Percentiles rank a stretch among this genome's conserved stretches.
Evolutionary conservation across 2,797 vertebrate genomes (phyloP).

Genomic region (Picus viridis): DNA sequence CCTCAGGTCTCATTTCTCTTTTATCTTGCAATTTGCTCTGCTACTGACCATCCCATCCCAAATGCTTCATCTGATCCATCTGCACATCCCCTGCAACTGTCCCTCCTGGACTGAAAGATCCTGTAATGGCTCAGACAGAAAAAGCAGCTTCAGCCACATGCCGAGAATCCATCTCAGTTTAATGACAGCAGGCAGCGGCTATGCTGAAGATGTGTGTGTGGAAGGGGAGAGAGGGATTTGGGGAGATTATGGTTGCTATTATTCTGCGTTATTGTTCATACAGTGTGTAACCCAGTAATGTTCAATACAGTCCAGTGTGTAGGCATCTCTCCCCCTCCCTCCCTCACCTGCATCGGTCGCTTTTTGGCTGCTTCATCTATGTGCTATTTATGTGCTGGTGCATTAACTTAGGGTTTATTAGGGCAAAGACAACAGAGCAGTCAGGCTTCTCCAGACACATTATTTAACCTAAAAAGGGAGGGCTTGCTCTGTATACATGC

Average conservation of each 20-base stretch:
- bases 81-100: background rate
- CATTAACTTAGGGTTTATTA: slow-evolving; percentile 25
- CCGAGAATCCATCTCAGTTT: background rate
- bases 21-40: background rate
- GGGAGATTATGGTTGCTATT: background rate
- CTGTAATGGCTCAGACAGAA: slow-evolving; percentile 13
- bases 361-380: slow-evolving; percentile 1
- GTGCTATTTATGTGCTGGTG: slow-evolving; percentile 12
- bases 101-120: background rate
- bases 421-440: background rate
- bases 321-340: slow-evolving; percentile 18
- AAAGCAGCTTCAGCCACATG: slow-evolving; percentile 28
- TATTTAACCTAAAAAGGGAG: background rate
- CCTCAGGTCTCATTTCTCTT: background rate
- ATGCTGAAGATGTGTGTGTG: background rate
- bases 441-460: background rate
- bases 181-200: background rate
- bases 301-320: background rate
- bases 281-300: background rate
- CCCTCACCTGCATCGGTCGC: slow-evolving; percentile 3
- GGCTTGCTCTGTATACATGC: background rate
- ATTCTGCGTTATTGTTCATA: background rate
- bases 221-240: background rate
- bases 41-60: accelerated
- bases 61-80: background rate